A percentile compares a stretch with the other conserved stretches of the same genome.
Evolutionary conservation across 1,140 invertebrate genomes (phyloP).

Genomic region (Drosophila sturtevanti): DNA sequence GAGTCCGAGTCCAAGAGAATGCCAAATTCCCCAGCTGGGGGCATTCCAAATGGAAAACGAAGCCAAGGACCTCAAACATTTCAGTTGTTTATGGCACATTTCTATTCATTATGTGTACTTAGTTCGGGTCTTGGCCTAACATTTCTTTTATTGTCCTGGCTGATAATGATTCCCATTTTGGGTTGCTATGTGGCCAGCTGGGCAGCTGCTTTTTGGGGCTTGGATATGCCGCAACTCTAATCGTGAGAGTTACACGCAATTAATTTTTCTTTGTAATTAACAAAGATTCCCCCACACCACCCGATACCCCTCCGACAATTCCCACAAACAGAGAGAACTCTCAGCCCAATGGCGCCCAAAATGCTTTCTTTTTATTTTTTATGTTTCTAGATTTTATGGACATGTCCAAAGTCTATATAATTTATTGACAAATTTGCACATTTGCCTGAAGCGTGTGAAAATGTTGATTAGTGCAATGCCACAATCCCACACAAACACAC

Average conservation of each 20-base stretch:
- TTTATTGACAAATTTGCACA: slow-evolving; percentile 78
- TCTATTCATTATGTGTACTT: slow-evolving; percentile 79
- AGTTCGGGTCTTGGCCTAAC: slow-evolving; percentile 55
- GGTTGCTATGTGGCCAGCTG: slow-evolving; percentile 31
- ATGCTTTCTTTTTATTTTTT: slow-evolving; percentile 52
- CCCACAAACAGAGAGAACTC: no score
- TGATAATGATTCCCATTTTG: slow-evolving; percentile 51
- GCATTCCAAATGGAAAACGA: slow-evolving; percentile 47
- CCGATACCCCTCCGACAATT: neutral
- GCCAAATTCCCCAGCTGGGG: neutral
- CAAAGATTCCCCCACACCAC: slow-evolving; percentile 33
- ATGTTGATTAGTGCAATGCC: slow-evolving; percentile 61
- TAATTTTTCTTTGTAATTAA: slow-evolving; percentile 80
- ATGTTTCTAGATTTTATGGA: slow-evolving; percentile 69
- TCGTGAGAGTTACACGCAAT: slow-evolving; percentile 75
- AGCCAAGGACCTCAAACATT: slow-evolving; percentile 31
- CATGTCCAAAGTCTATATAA: slow-evolving; percentile 68
- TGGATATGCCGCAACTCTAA: slow-evolving; percentile 59
- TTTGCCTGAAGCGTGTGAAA: slow-evolving; percentile 46
- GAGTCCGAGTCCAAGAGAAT: slow-evolving; percentile 11
- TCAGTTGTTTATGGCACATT: slow-evolving; percentile 70
- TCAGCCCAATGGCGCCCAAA: neutral
- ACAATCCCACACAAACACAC: neutral
- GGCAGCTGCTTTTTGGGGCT: slow-evolving; percentile 25
- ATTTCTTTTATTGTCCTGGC: slow-evolving; percentile 66